Conservation (phyloP, 1,140 invertebrate species). For the Pseudomyrmex sp. region DNA sequence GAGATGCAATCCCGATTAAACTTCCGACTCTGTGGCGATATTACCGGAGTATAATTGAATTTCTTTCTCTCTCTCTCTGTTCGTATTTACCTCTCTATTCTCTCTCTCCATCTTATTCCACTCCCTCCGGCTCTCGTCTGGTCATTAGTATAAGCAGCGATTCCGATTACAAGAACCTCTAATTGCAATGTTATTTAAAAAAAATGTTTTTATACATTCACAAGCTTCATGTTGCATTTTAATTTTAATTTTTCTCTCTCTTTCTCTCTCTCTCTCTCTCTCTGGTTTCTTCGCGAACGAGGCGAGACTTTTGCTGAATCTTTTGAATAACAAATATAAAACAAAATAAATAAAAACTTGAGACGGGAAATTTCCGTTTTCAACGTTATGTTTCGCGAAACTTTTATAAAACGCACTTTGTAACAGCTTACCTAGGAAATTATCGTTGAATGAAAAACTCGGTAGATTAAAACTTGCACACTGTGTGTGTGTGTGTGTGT, state of each 20-base stretch:
- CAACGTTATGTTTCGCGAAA: neutral
- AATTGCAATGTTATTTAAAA: slow-evolving; percentile 66
- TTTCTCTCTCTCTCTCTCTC: no score
- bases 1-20: slow-evolving; percentile 63
- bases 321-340: neutral
- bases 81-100: slow-evolving; percentile 14
- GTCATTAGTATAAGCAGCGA: slow-evolving; percentile 68
- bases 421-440: neutral
- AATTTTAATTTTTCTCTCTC: neutral
- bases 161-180: slow-evolving; percentile 69
- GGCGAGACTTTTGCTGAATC: neutral
- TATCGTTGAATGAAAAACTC: neutral
- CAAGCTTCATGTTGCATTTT: slow-evolving; percentile 7
- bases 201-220: slow-evolving; percentile 52
- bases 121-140: slow-evolving; percentile 6
- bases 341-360: neutral
- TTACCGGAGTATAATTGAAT: slow-evolving; percentile 59
- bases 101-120: slow-evolving; percentile 9
- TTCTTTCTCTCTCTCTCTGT: slow-evolving; percentile 21
- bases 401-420: neutral
- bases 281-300: no score
- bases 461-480: neutral
- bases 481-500: no score
- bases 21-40: slow-evolving; percentile 61
- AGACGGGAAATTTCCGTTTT: neutral